These are phyloP conservation scores for Prunella strophiata DNA, from an alignment of 2,797 vertebrate species.

Conservation along the genomic window DNA sequence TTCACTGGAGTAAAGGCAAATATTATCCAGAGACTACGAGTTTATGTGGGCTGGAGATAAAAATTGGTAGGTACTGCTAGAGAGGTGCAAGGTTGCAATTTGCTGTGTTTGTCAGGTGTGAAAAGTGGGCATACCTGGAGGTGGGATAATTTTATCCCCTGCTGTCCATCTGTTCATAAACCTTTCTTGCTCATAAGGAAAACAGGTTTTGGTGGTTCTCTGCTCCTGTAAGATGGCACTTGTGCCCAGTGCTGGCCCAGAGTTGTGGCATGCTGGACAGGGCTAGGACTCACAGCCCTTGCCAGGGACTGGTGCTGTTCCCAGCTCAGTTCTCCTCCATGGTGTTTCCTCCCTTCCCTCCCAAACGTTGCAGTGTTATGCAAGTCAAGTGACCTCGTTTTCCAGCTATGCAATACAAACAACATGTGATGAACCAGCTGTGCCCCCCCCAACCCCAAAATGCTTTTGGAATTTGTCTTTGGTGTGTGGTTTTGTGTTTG, in stretches of 20 bases:
- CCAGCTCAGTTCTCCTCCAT: conserved; percentile 37
- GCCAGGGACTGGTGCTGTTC: not conserved
- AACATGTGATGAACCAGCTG: conserved; percentile 67
- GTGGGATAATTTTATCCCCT: not conserved
- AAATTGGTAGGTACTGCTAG: not conserved
- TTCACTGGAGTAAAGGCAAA: not conserved
- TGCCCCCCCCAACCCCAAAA: conserved; percentile 12
- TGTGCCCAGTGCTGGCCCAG: not conserved
- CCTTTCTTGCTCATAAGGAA: not conserved
- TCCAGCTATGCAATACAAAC: conserved; percentile 82
- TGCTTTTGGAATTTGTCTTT: conserved; percentile 63
- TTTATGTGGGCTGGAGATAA: not conserved
- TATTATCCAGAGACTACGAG: not conserved
- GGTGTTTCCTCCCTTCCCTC: conserved; percentile 35
- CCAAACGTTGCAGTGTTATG: conserved; percentile 74
- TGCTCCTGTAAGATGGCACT: conserved; percentile 32
- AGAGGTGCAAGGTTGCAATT: not conserved
- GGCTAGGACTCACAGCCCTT: not conserved
- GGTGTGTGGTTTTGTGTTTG: conserved; percentile 63
- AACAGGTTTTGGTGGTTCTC: not conserved
- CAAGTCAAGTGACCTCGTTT: conserved; percentile 81
- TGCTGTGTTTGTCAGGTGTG: not conserved
- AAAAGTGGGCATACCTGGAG: not conserved
- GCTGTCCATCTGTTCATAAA: not conserved
- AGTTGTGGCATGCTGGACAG: not conserved